Base-by-base conservation (phyloP, 2,888 invertebrate species). In the Mesorhabditis belari region DNA sequence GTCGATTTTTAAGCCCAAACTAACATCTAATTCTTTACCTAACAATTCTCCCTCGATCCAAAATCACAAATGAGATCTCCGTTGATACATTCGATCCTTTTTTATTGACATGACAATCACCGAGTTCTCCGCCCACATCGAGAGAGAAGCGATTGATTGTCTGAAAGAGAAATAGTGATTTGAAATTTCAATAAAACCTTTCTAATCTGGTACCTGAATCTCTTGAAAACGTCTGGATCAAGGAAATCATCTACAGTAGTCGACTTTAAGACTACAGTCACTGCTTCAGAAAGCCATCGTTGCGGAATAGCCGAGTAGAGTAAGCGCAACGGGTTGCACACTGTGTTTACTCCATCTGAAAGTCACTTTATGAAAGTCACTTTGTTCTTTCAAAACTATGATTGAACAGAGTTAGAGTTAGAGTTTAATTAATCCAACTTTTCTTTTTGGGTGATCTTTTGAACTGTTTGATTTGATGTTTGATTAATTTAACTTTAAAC, bases 271-370 rank as follows among this genome's bases (percentile, higher is more conserved):
- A 64, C 55, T 6, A 79, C 55, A 4, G 70, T 74, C 19, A 78
- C 67, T 21, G 76, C 74, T 53, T 79, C 71, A 5, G 64, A 57
- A 4, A 79, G 66, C 62, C 69, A 70, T 9, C 65, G 67, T 1
- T 66, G 64, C 29, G 66, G 63, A 6, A 78, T 70, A 12, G 66
- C 26, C 0, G 71, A 67, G 50, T 78, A 76, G 50, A 74, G 63
- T 12, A 77, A 63, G 6, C 69, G 68, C 28, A 70, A 71, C 29
- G 56, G 64, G 21, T 75, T 60, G 57, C 77, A 79, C n/a, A 73
- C 75, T 2, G 75, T 77, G 64, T 79, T 79, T 1, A 79, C 75
- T 5, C 79, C 79, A 60, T 79, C 79, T 63, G 65, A 65, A 55
- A 63, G 44, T 51, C n/a, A n/a, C n/a, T n/a, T n/a, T n/a, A n/a